phyloP scores from a whole-genome alignment of 2,113 vertebrate genomes.

The Melanotaenia duboulayi region DNA sequence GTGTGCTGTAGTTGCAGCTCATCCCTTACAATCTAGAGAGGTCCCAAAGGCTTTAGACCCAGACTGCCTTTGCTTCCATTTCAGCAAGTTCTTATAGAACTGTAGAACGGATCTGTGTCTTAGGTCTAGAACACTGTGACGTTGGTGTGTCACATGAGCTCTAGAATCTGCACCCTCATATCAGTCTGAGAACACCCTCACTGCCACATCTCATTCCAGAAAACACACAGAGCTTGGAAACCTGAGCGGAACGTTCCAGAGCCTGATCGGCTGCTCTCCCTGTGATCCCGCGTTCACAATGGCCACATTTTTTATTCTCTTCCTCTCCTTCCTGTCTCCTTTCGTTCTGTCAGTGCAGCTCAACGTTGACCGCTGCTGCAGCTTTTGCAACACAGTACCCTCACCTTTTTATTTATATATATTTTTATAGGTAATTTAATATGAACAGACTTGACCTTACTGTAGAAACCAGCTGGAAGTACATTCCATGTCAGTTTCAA shows the following conservation, averaged over 20 bases:
- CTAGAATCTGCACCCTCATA: slow-evolving; percentile 6
- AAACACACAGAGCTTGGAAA: slow-evolving; percentile 19
- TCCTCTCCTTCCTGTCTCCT: slow-evolving; percentile 16
- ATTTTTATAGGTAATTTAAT: slow-evolving; percentile 85
- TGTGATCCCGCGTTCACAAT: slow-evolving; percentile 24
- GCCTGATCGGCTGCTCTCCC: slow-evolving; percentile 30
- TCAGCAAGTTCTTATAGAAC: slow-evolving; percentile 25
- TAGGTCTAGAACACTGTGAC: slow-evolving; percentile 36
- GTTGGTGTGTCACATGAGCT: slow-evolving; percentile 2
- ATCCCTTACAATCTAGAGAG: slow-evolving; percentile 11
- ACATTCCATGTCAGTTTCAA: slow-evolving; percentile 70
- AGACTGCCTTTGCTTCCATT: slow-evolving; percentile 41
- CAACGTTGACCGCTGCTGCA: slow-evolving; percentile 82
- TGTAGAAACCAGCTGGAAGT: slow-evolving; percentile 62
- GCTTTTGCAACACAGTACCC: slow-evolving; percentile 72
- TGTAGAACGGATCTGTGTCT: slow-evolving; percentile 26
- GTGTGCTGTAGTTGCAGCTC: slow-evolving; percentile 19
- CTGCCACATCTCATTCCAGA: slow-evolving; percentile 8
- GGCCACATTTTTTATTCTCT: slow-evolving; percentile 19
- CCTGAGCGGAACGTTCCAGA: slow-evolving; percentile 32
- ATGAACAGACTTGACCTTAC: slow-evolving; percentile 73
- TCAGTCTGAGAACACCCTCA: neutral
- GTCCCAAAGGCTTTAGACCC: slow-evolving; percentile 54
- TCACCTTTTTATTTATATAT: slow-evolving; percentile 83
- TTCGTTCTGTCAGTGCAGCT: slow-evolving; percentile 65